phyloP scores from a whole-genome alignment of 2,888 invertebrate species.

The Perdita meconis region DNA sequence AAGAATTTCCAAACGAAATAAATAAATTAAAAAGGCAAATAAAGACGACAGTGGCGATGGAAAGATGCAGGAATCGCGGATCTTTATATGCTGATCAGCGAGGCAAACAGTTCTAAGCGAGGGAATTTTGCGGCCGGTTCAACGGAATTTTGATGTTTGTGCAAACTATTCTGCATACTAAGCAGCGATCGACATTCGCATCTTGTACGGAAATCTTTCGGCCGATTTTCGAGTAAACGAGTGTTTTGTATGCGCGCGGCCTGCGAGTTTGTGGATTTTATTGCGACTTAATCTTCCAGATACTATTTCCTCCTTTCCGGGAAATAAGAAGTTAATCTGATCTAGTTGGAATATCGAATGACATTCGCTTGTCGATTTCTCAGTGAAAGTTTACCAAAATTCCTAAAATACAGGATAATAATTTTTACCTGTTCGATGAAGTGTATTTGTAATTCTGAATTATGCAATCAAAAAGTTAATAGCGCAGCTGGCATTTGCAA shows the following conservation, averaged over 20 bases:
- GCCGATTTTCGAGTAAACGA: constrained; percentile 11
- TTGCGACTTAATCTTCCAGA: constrained; percentile 21
- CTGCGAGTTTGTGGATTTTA: constrained; percentile 30
- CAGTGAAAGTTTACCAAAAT: neutral
- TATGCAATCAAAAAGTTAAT: too few species aligned
- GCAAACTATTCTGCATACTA: constrained; percentile 72
- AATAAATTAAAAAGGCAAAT: too few species aligned
- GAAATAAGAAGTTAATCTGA: too few species aligned
- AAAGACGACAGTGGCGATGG: too few species aligned
- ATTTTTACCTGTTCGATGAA: neutral
- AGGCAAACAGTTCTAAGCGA: constrained; percentile 67
- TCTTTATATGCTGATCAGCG: constrained; percentile 65
- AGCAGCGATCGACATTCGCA: constrained; percentile 63
- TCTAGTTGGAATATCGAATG: too few species aligned
- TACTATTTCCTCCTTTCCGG: neutral
- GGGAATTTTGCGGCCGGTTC: constrained; percentile 63
- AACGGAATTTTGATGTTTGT: constrained; percentile 73
- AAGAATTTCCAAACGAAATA: too few species aligned
- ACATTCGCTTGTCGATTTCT: neutral
- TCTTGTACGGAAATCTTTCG: constrained; percentile 18
- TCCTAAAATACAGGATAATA: neutral
- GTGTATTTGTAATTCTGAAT: neutral
- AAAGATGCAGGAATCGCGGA: too few species aligned
- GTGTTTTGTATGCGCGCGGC: constrained; percentile 7
- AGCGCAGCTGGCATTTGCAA: neutral